Evolutionary conservation across 2,888 invertebrate species (phyloP), one percentile per base, ranked within the genome.

Genomic region (Drosophila koepferae): DNA sequence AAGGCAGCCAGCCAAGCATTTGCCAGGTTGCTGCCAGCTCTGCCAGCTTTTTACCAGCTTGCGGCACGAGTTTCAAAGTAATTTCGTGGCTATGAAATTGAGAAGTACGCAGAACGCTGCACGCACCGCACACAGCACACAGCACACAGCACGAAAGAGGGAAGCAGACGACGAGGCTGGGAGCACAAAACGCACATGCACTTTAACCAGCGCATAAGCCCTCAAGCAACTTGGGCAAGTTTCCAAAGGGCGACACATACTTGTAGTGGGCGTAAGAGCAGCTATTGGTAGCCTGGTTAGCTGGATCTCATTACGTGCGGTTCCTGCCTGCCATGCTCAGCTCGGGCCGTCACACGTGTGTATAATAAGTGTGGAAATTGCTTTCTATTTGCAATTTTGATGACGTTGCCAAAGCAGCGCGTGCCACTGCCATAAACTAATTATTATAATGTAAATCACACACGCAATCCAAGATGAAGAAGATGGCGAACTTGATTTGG

Each of bases 301-400:
- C 48, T 41, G 60, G 34, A 55, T 60, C 60, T 56, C 56, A 72
- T 74, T 72, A 74, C 49, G 66, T 46, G 18, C 31, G 36, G 38
- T 28, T 58, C 53, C 40, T 14, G 28, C 46, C 40, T 14, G 28
- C 18, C 38, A 31, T 40, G 49, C 48, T 36, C 58, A 70, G 49
- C 48, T 36, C 58, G 65, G 54, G 28, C 14, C 58, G 28, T 40
- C 31, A 59, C 56, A 62, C 85, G 84, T 74, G 78, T 66, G 72
- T 78, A 66, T 83, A 81, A 81, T 81, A 77, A 66, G 72, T 72
- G 83, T 78, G 65, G 72, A 78, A 81, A 81, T 78, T 81, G 78
- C 81, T 81, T 83, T 77, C 69, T 74, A 81, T 83, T 77, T 81
- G 81, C 81, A 83, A 83, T 81, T 83, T 74, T 81, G 81, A 77